Base-by-base conservation (phyloP, 2,888 invertebrate genomes). In the Aphelenchoides bicaudatus region DNA sequence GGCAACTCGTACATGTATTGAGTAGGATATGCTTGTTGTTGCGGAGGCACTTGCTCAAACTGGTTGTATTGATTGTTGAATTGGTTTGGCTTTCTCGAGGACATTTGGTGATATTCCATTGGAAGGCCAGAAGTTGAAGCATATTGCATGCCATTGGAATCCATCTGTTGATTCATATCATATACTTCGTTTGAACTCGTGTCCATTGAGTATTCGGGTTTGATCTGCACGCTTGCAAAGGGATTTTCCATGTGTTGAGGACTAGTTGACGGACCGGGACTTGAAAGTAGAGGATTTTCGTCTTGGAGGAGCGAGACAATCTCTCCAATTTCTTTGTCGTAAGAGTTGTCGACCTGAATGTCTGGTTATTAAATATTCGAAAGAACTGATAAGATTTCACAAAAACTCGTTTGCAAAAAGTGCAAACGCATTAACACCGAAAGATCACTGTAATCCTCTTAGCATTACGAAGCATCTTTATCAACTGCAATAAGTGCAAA, bases 251-350 rank as follows among this genome's bases (percentile, higher is more conserved):
- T 25, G 43, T 8, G 25, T n/a, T 43, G 43, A 10, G 43, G 6
- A n/a, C 8, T 21, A 19, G 25, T 43, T 8, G 43, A 43, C 8
- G 43, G 43, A n/a, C 43, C 43, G 10, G 43, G 43, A 43, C 43
- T 43, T n/a, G 43, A 43, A 8, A 43, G 43, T 10, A 43, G 43
- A 8, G 43, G 43, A 43, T 43, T 43, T 29, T 25, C 39, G 27
- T 63, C 63, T 52, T 68, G 68, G 16, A 68, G 64, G 30, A 69
- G 55, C n/a, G 62, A 61, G 25, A 69, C 64, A 38, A 68, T 66
- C 3, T 69, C 64, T 19, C 62, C 62, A 29, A 68, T 67, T 47
- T 66, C 61, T 19, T 21, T 55, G 54, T 19, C 53, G n/a, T 54
- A 13, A 49, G 28, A 38, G 19, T 23, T 21, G 27, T 0, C 16